Conservation (phyloP, 2,113 vertebrate species). For the Phyllostomus hastatus region DNA sequence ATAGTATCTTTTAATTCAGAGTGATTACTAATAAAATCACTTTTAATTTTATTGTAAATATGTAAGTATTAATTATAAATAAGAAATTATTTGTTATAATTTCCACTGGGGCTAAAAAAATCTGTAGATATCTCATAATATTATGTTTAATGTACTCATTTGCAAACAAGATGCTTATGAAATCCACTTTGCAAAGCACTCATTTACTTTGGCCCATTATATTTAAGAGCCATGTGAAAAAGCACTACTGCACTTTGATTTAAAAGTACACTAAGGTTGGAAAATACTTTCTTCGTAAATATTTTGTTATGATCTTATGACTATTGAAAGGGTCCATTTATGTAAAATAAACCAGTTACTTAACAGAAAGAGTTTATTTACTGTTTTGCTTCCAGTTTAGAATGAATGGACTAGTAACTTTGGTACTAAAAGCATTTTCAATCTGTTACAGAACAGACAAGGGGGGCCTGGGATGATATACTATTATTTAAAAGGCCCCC, state of each 20-base stretch:
- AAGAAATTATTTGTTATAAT: not conserved
- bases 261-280: not conserved
- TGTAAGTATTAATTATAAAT: not conserved
- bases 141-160: not conserved
- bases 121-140: not conserved
- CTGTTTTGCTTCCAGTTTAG: not conserved
- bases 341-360: not conserved
- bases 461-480: too few species aligned
- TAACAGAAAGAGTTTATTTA: not conserved
- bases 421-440: not conserved
- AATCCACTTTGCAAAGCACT: not conserved
- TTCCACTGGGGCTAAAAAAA: not conserved
- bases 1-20: not conserved
- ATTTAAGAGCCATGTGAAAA: not conserved
- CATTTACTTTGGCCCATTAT: not conserved
- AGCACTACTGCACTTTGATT: not conserved
- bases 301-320: not conserved
- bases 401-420: not conserved
- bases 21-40: not conserved
- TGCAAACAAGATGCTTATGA: constrained; percentile 1
- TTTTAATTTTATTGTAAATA: not conserved
- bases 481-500: too few species aligned
- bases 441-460: too few species aligned
- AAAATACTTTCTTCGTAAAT: constrained; percentile 1
- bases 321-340: not conserved